Percentiles rank a stretch among this genome's conserved stretches.
These are phyloP conservation scores for Drosophila rufa DNA, from an alignment of 1,140 invertebrate genomes.

Conservation along the genomic window DNA sequence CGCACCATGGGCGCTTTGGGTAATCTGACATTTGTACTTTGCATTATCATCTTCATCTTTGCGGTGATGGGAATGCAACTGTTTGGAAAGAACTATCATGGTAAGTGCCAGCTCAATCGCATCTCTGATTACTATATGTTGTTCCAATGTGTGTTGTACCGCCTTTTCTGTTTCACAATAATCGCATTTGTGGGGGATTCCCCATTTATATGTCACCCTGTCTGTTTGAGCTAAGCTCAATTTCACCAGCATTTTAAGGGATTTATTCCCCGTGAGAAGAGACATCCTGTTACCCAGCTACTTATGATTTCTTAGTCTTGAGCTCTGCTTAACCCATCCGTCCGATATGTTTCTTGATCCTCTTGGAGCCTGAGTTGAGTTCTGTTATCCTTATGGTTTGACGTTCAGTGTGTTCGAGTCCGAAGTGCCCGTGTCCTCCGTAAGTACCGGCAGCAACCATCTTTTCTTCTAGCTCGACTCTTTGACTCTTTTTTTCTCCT, in stretches of 20 bases:
- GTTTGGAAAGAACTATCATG: slow-evolving; percentile 96
- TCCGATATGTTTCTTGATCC: slow-evolving; percentile 4
- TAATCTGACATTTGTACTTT: slow-evolving; percentile 97
- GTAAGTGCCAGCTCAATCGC: slow-evolving; percentile 86
- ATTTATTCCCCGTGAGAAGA: too few relatives aligned
- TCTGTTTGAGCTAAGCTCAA: slow-evolving; percentile 18
- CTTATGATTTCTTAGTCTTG: slow-evolving; percentile 17
- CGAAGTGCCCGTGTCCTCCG: slow-evolving; percentile 8
- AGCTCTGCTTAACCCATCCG: slow-evolving; percentile 3
- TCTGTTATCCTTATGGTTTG: slow-evolving; percentile 5
- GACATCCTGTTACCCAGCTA: not conserved
- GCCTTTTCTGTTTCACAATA: slow-evolving; percentile 24
- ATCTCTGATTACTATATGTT: slow-evolving; percentile 9
- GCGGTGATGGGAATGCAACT: slow-evolving; percentile 99
- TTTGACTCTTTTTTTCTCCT: slow-evolving; percentile 21
- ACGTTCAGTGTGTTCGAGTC: slow-evolving; percentile 7
- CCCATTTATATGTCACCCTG: not conserved
- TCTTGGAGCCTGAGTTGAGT: slow-evolving; percentile 5
- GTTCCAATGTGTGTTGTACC: slow-evolving; percentile 4
- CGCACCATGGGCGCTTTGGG: slow-evolving; percentile 98
- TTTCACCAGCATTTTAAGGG: not conserved
- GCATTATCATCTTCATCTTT: slow-evolving; percentile 99
- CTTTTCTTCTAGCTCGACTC: slow-evolving; percentile 44
- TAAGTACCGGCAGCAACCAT: slow-evolving; percentile 29
- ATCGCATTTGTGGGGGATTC: not conserved